These are phyloP conservation scores for Mystacides longicornis DNA, from an alignment of 2,888 invertebrate species.

Conservation along the genomic window DNA sequence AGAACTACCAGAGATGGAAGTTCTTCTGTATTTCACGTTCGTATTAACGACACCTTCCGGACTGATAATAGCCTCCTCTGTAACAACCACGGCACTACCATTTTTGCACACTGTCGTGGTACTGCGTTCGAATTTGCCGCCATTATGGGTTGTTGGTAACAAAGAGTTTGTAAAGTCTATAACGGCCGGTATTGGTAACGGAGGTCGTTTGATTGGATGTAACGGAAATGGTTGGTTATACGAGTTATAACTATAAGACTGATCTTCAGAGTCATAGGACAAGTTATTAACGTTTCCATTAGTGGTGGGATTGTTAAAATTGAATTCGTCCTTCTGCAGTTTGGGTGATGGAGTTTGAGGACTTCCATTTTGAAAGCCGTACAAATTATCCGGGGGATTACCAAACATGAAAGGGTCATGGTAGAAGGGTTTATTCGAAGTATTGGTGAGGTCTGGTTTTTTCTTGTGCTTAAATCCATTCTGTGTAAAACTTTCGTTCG, in stretches of 20 bases:
- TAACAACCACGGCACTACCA: conserved; percentile 41
- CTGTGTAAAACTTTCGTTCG: not conserved
- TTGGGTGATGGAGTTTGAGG: conserved; percentile 27
- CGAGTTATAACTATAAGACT: conserved; percentile 4
- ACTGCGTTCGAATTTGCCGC: conserved; percentile 41
- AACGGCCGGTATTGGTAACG: conserved; percentile 9
- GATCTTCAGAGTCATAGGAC: conserved; percentile 4
- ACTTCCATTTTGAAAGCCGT: conserved; percentile 37
- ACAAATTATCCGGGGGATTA: conserved; percentile 39
- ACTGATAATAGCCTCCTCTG: conserved; percentile 43
- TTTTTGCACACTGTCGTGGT: conserved; percentile 41
- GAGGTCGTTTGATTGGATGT: conserved; percentile 10
- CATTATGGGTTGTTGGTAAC: conserved; percentile 29
- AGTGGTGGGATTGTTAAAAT: conserved; percentile 8
- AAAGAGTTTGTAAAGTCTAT: conserved; percentile 10
- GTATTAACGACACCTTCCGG: conserved; percentile 41
- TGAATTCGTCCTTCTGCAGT: conserved; percentile 32
- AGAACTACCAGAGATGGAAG: conserved; percentile 34
- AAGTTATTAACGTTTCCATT: conserved; percentile 3
- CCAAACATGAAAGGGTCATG: conserved; percentile 31
- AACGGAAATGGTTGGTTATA: conserved; percentile 2
- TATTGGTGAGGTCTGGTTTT: conserved; percentile 19
- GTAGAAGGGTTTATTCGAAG: conserved; percentile 16
- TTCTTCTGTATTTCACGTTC: conserved; percentile 42
- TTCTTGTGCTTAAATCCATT: conserved; percentile 29